Conservation (phyloP, 2,113 vertebrate species). For the Dasyurus viverrinus region DNA sequence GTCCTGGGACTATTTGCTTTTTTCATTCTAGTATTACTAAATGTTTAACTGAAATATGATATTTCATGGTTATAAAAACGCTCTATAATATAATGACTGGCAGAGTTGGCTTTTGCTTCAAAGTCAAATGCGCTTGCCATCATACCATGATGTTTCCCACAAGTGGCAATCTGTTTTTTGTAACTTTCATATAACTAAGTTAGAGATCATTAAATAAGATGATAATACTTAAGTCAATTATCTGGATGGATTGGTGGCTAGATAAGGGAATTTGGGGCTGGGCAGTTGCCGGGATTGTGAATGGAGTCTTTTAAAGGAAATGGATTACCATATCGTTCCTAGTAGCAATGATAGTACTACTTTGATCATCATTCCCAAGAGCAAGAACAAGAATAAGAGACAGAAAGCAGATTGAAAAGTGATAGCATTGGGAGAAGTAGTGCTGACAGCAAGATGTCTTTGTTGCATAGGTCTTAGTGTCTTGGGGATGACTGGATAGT, state of each 20-base stretch:
- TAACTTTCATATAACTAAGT: background rate
- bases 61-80: slow-evolving; percentile 41
- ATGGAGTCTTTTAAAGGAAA: background rate
- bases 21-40: background rate
- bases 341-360: background rate
- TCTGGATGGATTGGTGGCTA: no score
- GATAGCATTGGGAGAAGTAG: background rate
- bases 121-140: background rate
- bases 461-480: background rate
- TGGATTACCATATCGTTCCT: background rate
- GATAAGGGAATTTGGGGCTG: background rate
- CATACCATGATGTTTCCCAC: no score
- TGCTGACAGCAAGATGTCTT: background rate
- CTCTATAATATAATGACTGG: background rate
- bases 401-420: background rate
- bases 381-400: background rate
- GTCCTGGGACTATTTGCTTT: background rate
- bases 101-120: background rate
- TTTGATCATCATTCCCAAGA: background rate
- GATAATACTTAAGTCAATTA: background rate
- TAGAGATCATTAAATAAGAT: background rate
- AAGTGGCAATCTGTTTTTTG: background rate
- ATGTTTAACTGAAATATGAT: slow-evolving; percentile 27
- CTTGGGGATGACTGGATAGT: background rate
- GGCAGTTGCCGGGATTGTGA: background rate